These are phyloP conservation scores for Phaenicophaeus curvirostris DNA, from an alignment of 2,797 vertebrate genomes.

Conservation along the genomic window DNA sequence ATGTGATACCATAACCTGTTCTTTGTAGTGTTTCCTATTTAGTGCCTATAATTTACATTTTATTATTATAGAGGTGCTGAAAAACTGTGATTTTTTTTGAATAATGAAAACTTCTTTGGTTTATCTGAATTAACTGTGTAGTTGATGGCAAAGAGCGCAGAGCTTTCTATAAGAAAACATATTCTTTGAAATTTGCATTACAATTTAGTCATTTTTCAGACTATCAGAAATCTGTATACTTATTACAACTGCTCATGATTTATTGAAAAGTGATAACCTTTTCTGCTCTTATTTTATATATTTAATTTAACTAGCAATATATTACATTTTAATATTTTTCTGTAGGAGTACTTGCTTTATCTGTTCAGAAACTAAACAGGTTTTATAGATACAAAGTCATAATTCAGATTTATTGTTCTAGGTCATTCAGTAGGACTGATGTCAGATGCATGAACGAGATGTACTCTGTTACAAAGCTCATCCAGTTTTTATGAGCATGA, in stretches of 20 bases:
- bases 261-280: background rate
- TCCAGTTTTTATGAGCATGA: background rate
- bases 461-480: background rate
- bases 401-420: background rate
- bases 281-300: background rate
- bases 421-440: background rate
- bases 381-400: background rate
- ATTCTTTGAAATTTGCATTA: background rate
- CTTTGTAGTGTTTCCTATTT: conserved; percentile 30
- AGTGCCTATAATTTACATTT: conserved; percentile 10
- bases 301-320: background rate
- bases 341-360: background rate
- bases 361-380: too few species aligned
- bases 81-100: conserved; percentile 5
- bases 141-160: background rate
- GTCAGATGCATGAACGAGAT: background rate
- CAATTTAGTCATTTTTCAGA: background rate
- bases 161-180: background rate
- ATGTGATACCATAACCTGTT: background rate
- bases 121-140: background rate
- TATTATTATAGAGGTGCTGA: background rate
- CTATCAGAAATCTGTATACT: background rate
- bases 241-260: background rate
- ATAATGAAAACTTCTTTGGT: conserved; percentile 2
- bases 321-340: background rate